Evolutionary conservation across 2,797 vertebrate genomes (phyloP), one percentile per base, ranked within the genome.

Genomic region (Diceros bicornis): DNA sequence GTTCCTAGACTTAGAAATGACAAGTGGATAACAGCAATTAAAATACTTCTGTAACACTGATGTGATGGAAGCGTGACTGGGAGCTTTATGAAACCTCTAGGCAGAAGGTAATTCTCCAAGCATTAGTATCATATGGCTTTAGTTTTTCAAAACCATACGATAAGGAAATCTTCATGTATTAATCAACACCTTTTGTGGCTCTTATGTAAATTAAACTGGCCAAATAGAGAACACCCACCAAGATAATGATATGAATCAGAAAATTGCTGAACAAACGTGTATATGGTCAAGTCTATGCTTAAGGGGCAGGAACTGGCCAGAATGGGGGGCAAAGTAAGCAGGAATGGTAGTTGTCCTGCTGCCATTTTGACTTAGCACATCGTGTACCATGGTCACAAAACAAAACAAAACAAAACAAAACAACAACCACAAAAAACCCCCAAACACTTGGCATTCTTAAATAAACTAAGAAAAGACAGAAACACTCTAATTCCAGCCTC

Each of bases 161-260:
- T n/a, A 91, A 97, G 72, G 52, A 88, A 79, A 74, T 64, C 34
- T 87, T 64, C 14, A 29, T 23, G 18, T 84, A 66, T 91, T 88
- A 88, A 81, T 85, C 29, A 57, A 50, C 21, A 91, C 12, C 37
- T 85, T 59, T 83, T 81, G 8, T 81, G 32, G 11, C 9, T 59
- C 23, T 52, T 81, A 34, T 71, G 16, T 74, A 86, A 93, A 74
- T 91, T 71, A 91, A 66, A 88, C 71, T 59, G 64, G 64, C 29
- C n/a, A 86, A 71, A 92, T 17, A 89, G 32, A 50, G 85, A 82
- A 89, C 82, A 18, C 13, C 41, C 68, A 78, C 9, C n/a, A 59
- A 79, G 20, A 61, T 94, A 47, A 83, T 82, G 72, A 81, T 50
- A 4, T 13, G 79, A 72, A 41, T 89, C 50, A 83, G 68, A 94